A percentile compares a stretch with the other conserved stretches of the same genome.
phyloP scores from a whole-genome alignment of 2,797 vertebrate species.

The Saxicola maurus region DNA sequence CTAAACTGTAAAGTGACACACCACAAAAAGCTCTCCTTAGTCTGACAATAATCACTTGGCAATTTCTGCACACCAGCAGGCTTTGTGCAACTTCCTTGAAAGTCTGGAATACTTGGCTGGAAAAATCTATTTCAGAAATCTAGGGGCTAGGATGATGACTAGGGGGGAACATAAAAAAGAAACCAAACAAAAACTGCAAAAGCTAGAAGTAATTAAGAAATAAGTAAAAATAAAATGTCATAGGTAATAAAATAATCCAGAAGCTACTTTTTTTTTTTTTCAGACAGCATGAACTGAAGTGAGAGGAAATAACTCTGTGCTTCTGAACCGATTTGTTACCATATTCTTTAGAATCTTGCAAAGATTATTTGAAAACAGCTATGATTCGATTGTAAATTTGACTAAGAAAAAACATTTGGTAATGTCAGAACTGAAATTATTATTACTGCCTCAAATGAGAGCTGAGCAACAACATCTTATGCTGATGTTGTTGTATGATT shows the following conservation, averaged over 20 bases:
- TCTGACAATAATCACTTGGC: not conserved
- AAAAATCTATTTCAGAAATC: not conserved
- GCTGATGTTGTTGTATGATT: not conserved
- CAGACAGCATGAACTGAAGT: not conserved
- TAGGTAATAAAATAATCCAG: not conserved
- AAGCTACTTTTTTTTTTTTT: not conserved
- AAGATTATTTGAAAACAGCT: not conserved
- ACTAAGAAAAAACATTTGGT: not conserved
- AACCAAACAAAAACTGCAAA: accelerated
- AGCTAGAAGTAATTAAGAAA: not conserved
- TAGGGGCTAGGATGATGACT: not conserved
- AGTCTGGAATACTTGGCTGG: not conserved
- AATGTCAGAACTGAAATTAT: not conserved
- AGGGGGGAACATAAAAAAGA: accelerated
- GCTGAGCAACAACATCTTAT: not conserved
- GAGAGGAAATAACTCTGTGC: not conserved
- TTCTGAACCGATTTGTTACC: not conserved
- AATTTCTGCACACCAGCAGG: not conserved
- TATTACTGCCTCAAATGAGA: not conserved
- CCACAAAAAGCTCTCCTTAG: not conserved
- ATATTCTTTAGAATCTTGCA: not conserved
- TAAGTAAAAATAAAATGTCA: not conserved
- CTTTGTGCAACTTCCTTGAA: accelerated
- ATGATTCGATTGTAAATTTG: not conserved
- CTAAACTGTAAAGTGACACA: not conserved